phyloP scores from a whole-genome alignment of 2,888 invertebrate species.

The Dendrolimus houi region DNA sequence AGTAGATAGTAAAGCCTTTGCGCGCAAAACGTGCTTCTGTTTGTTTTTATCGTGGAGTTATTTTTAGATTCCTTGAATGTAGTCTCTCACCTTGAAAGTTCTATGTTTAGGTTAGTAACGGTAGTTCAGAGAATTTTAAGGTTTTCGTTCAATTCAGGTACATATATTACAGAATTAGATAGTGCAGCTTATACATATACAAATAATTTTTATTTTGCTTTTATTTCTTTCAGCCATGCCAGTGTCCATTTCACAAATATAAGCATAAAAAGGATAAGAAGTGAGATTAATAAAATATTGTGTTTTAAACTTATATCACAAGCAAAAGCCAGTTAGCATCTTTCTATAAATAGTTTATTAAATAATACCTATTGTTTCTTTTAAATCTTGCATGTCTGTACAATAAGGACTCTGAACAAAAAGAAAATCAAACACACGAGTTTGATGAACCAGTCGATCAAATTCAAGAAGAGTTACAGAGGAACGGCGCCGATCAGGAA shows the following conservation, averaged over 20 bases:
- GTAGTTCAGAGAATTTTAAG: no score
- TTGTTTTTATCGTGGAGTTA: conserved; percentile 21
- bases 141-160: no score
- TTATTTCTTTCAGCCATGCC: conserved; percentile 48
- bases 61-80: conserved; percentile 14
- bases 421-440: conserved; percentile 15
- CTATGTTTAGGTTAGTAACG: conserved; percentile 15
- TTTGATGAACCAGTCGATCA: conserved; percentile 13
- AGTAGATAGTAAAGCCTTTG: conserved; percentile 11
- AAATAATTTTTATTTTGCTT: conserved; percentile 21
- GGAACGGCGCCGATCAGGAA: conserved; percentile 14
- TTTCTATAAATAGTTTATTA: no score
- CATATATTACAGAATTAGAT: neutral
- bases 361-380: conserved; percentile 10
- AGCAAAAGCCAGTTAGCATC: no score
- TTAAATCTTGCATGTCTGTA: conserved; percentile 63
- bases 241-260: conserved; percentile 48
- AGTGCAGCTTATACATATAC: conserved; percentile 1
- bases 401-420: conserved; percentile 46
- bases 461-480: conserved; percentile 10
- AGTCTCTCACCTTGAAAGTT: conserved; percentile 22
- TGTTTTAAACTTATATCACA: no score
- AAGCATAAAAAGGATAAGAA: conserved; percentile 26
- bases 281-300: conserved; percentile 10
- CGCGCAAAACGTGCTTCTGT: conserved; percentile 31